Base-by-base conservation (phyloP, 1,140 invertebrate genomes). In the Battus philenor region DNA sequence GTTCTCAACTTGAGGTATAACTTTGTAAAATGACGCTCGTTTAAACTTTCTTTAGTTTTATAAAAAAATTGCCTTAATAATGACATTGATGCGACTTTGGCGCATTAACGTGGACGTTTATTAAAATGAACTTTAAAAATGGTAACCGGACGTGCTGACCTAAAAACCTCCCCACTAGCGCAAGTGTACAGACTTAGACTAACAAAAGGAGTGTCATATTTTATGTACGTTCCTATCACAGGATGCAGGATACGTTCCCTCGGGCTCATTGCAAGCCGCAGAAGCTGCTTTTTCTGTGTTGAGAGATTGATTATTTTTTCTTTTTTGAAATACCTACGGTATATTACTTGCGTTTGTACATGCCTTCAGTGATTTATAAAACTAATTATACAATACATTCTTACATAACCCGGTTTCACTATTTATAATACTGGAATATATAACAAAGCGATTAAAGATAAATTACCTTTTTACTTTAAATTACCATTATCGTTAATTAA, bases 181-280 rank as follows among this genome's bases (percentile, higher is more conserved):
- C 22, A 8, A 4, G 20, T 10, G n/a, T 8, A 11, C 11, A 39
- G 12, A 10, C 36, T 26, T 39, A 17, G 9, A 15, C 36, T 39
- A 20, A 39, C 36, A 39, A 39, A 38, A 39, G 22, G 13, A 26
- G 36, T 39, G 10, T 39, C 36, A 39, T 39, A 39, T 39, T 39
- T 39, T 39, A 39, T 39, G 36, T 26, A 39, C 22, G 20, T 15
- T 12, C 13, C 18, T 20, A 39, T 39, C 36, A 39, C 20, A 39
- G 36, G 36, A 39, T 39, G 22, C 36, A 39, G 36, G 36, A 39
- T 26, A 22, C 12, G 5, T 15, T 39, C 36, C 36, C 36, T 39
- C 36, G 36, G 36, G 36, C 36, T 7, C n/a, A 11, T 16, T 9
- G 33, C n/a, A 36, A 11, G 11, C 24, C n/a, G 36, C 12, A 39